A percentile compares a stretch with the other conserved stretches of the same genome.
Conservation (phyloP, 2,797 vertebrate genomes). For the Phoxinus dragarum region DNA sequence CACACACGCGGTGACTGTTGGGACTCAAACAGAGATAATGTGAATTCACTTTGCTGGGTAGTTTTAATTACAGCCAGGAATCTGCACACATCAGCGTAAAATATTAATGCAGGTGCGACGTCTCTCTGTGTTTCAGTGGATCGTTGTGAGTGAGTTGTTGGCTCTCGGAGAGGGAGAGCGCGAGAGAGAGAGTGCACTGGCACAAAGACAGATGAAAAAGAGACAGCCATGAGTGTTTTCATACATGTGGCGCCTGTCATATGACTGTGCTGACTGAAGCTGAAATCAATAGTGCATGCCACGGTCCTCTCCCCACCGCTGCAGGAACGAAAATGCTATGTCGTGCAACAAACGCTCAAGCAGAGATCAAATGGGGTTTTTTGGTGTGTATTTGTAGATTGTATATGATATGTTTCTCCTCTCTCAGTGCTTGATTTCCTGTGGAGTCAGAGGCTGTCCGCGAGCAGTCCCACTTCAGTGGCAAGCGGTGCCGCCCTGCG, state of each 20-base stretch:
- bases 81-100: conserved; percentile 63
- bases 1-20: conserved; percentile 44
- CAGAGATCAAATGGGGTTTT: conserved; percentile 42
- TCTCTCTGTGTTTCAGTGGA: conserved; percentile 39
- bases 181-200: conserved; percentile 10
- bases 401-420: conserved; percentile 17
- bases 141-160: conserved; percentile 57
- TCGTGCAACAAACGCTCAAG: conserved; percentile 44
- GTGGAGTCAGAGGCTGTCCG: conserved; percentile 1
- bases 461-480: conserved; percentile 44
- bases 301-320: conserved; percentile 3
- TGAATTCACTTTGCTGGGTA: conserved; percentile 61
- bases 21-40: conserved; percentile 59
- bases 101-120: conserved; percentile 64
- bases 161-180: not conserved
- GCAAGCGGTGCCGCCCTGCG: conserved; percentile 34
- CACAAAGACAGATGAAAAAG: conserved; percentile 40
- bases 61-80: conserved; percentile 73
- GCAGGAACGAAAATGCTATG: conserved; percentile 38
- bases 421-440: conserved; percentile 17
- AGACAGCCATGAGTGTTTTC: conserved; percentile 41
- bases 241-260: conserved; percentile 42
- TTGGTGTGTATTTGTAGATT: conserved; percentile 38
- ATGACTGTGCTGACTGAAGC: conserved; percentile 51
- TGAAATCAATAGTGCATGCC: conserved; percentile 49